phyloP scores from a whole-genome alignment of 1,140 invertebrate genomes.

The Ladona fulva region DNA sequence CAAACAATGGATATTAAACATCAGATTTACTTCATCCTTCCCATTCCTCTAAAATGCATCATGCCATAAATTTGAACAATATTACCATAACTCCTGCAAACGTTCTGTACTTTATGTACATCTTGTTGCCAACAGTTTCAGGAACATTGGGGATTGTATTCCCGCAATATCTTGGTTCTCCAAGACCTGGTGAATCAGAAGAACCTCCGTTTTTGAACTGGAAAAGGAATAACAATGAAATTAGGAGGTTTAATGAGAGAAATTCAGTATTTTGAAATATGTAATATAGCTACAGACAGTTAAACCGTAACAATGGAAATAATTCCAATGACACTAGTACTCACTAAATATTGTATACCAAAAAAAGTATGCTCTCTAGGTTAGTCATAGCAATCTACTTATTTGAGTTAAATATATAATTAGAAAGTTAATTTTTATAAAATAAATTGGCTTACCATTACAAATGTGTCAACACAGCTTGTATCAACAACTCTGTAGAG shows the following conservation, averaged over 20 bases:
- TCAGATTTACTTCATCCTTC: constrained; percentile 25
- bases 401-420: no score
- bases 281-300: no score
- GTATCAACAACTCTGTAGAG: constrained; percentile 32
- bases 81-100: constrained; percentile 30
- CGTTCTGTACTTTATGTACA: constrained; percentile 44
- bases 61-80: constrained; percentile 29
- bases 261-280: no score
- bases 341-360: no score
- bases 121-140: constrained; percentile 55
- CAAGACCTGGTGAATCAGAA: constrained; percentile 59
- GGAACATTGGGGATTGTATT: constrained; percentile 38
- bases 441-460: neutral
- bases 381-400: no score
- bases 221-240: neutral
- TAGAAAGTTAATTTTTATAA: no score
- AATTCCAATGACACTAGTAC: no score
- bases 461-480: neutral
- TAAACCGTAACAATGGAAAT: no score
- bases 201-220: constrained; percentile 66
- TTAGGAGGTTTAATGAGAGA: no score
- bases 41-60: constrained; percentile 30
- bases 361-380: no score
- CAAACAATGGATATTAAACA: no score
- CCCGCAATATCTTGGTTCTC: constrained; percentile 64